Evolutionary conservation across 2,888 invertebrate species (phyloP).

Genomic region (Callyntrura sp.): DNA sequence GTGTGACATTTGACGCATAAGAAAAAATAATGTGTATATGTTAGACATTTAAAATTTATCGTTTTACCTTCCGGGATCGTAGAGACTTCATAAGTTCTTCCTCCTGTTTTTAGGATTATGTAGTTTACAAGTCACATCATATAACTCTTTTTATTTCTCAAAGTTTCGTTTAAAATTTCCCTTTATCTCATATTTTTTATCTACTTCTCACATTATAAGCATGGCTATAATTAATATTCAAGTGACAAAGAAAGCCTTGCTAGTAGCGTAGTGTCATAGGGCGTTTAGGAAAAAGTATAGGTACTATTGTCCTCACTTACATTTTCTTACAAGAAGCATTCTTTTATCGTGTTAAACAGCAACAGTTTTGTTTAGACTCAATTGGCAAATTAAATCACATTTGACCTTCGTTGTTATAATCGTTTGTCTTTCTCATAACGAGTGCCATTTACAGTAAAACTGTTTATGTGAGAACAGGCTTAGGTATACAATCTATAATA

Average conservation of each 20-base stretch:
- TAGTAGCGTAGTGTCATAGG: neutral
- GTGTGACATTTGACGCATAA: neutral
- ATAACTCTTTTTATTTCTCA: neutral
- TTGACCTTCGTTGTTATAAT: conserved; percentile 3
- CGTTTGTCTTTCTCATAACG: no score
- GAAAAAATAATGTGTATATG: no score
- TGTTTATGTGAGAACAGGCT: neutral
- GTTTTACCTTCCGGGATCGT: conserved; percentile 67
- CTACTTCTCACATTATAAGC: conserved; percentile 31
- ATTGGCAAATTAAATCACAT: neutral
- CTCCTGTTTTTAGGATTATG: conserved; percentile 53
- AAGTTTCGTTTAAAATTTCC: conserved; percentile 33
- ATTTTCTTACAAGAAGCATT: no score
- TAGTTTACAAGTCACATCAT: no score
- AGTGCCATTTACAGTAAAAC: no score
- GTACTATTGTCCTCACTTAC: neutral
- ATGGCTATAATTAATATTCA: neutral
- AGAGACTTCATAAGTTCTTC: conserved; percentile 62
- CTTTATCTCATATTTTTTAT: neutral
- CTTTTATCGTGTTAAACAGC: conserved; percentile 50
- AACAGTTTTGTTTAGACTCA: conserved; percentile 33
- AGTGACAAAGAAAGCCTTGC: conserved; percentile 27
- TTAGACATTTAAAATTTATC: neutral
- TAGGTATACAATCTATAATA: no score
- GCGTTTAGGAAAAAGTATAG: neutral